These are phyloP conservation scores for Apodemia zela DNA, from an alignment of 2,888 invertebrate genomes.

Conservation along the genomic window DNA sequence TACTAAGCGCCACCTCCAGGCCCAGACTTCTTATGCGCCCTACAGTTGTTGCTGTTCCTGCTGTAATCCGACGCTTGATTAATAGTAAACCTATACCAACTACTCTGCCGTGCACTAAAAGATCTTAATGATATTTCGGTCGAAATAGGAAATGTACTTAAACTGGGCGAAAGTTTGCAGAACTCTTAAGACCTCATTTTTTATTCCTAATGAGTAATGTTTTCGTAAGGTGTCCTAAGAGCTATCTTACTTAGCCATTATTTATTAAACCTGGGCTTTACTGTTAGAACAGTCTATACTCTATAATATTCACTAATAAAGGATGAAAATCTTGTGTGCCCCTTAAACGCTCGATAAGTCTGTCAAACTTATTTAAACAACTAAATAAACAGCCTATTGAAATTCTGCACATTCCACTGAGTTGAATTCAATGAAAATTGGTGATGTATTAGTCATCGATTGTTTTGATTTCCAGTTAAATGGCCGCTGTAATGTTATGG, in stretches of 20 bases:
- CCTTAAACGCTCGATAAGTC: not conserved
- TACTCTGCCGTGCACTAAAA: no score
- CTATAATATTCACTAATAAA: not conserved
- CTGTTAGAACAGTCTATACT: not conserved
- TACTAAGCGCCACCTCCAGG: slow-evolving; percentile 9
- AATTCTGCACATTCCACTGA: slow-evolving; percentile 30
- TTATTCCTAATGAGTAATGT: no score
- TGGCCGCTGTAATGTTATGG: slow-evolving; percentile 21
- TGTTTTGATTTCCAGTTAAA: slow-evolving; percentile 29
- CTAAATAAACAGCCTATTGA: slow-evolving; percentile 21
- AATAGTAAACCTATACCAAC: no score
- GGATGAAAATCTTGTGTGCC: not conserved
- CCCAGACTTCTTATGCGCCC: slow-evolving; percentile 4
- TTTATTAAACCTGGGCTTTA: no score
- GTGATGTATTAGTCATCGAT: slow-evolving; percentile 34
- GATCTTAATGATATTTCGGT: no score
- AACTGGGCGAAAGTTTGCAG: no score
- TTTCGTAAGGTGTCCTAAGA: no score
- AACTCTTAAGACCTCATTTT: no score
- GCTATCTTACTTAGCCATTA: no score
- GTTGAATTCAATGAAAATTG: slow-evolving; percentile 31
- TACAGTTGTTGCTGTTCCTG: slow-evolving; percentile 6
- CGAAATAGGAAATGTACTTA: no score
- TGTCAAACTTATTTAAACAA: slow-evolving; percentile 12
- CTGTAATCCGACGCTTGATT: slow-evolving; percentile 17